phyloP scores from a whole-genome alignment of 2,888 invertebrate species.

The Lathronympha strigana region DNA sequence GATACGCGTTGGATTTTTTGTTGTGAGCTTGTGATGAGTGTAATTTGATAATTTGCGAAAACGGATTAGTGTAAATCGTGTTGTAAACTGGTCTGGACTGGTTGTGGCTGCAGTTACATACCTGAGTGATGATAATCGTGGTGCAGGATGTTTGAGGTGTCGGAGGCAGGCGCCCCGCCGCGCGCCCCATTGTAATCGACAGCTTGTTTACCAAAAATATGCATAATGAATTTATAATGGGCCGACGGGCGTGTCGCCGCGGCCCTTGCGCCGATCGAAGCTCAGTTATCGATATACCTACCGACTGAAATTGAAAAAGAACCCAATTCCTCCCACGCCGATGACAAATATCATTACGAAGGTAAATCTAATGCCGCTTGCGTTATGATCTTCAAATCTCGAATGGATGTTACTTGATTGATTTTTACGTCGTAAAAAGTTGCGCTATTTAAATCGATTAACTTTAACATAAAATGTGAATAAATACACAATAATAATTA shows the following conservation, averaged over 20 bases:
- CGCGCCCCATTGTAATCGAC: constrained; percentile 81
- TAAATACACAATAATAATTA: constrained; percentile 35
- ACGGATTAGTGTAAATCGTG: constrained; percentile 65
- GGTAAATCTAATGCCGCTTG: constrained; percentile 17
- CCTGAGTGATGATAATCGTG: constrained; percentile 61
- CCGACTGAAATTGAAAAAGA: constrained; percentile 44
- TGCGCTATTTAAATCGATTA: constrained; percentile 10
- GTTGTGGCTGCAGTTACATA: constrained; percentile 54
- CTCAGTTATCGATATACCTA: constrained; percentile 49
- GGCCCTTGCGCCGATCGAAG: constrained; percentile 56
- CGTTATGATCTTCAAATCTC: constrained; percentile 13
- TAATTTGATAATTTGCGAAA: constrained; percentile 78
- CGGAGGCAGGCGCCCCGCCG: constrained; percentile 76
- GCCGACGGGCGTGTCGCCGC: constrained; percentile 65
- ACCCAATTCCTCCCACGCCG: constrained; percentile 43
- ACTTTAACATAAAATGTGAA: constrained; percentile 7
- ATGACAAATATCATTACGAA: constrained; percentile 34
- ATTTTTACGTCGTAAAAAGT: constrained; percentile 16
- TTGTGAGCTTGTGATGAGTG: constrained; percentile 77
- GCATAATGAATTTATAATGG: constrained; percentile 84
- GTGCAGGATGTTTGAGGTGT: constrained; percentile 69
- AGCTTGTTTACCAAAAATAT: constrained; percentile 85
- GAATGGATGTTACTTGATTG: constrained; percentile 11
- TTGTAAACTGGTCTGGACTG: constrained; percentile 66
- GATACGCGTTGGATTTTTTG: constrained; percentile 73